phyloP scores from a whole-genome alignment of 2,797 vertebrate genomes.

The Gambusia yucatana region DNA sequence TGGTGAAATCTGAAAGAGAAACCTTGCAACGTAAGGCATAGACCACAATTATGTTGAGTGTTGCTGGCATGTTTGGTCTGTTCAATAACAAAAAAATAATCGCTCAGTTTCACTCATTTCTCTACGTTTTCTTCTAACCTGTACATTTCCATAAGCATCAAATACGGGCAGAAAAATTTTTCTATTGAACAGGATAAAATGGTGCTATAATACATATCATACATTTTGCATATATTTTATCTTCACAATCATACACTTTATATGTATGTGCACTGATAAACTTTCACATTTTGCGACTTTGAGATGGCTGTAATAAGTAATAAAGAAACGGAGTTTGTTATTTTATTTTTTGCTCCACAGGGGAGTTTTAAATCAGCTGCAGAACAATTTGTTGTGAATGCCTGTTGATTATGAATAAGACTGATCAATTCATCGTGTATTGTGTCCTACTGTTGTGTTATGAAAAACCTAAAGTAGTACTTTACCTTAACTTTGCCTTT shows the following conservation, averaged over 20 bases:
- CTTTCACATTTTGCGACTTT: neutral
- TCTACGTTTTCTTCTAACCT: neutral
- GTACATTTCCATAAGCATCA: neutral
- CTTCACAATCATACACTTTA: neutral
- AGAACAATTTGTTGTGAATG: constrained; percentile 6
- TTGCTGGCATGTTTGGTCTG: neutral
- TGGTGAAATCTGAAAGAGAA: neutral
- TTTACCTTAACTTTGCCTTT: neutral
- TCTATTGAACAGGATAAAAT: neutral
- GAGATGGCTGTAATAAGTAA: neutral
- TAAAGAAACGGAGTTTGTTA: neutral
- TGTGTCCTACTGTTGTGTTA: neutral
- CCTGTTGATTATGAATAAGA: constrained; percentile 3
- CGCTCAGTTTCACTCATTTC: neutral
- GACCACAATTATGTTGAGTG: neutral
- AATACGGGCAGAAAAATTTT: neutral
- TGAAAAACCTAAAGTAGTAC: constrained; percentile 1
- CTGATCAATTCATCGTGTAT: neutral
- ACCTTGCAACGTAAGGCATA: neutral
- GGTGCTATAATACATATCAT: neutral
- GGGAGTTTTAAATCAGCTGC: neutral
- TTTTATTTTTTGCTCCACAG: neutral
- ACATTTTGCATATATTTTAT: neutral
- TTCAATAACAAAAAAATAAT: neutral
- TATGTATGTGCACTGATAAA: neutral